Base-by-base conservation (phyloP, 2,797 vertebrate genomes). In the Tachyglossus aculeatus region DNA sequence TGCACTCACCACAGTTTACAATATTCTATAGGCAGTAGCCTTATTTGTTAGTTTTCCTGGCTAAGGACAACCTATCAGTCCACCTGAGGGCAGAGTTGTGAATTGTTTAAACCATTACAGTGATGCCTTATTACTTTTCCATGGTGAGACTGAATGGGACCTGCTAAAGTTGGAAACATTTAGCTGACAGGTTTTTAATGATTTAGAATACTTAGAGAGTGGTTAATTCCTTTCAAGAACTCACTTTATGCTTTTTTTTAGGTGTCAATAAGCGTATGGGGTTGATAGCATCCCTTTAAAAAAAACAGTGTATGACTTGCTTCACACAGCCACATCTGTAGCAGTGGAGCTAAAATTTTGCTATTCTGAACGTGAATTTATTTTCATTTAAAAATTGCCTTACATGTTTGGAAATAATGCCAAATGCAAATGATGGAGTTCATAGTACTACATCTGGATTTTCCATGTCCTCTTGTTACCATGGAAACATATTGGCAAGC, bases 1-100 rank as follows among this genome's bases (percentile, higher is more conserved):
- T 16, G 47, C 58, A 55, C 71, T 67, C 54, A 85, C 44, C 31
- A 14, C n/a, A 15, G 52, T 51, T 81, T 48, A 8, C 68, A 37
- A 43, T 73, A 24, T 67, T 71, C 9, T 65, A 62, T 69, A 76
- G 70, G 15, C 48, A 62, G 4, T 21, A 27, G 19, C 67, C 18
- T 45, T 45, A 51, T 47, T 81, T 65, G 2, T 71, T 71, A 73
- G 24, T 74, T 78, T 48, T 5, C 5, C 21, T 4, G 19, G 55
- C 52, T 39, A 12, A 1, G 0, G 5, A 7, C n/a, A 19, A 29
- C n/a, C 27, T 34, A 13, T 60, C n/a, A n/a, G n/a, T n/a, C n/a
- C n/a, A n/a, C 13, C 24, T 25, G 3, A 52, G 48, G 18, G n/a
- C n/a, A n/a, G n/a, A 8, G 40, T 52, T 75, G 40, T 50, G 52